These are phyloP conservation scores for Archilochus colubris DNA, from an alignment of 2,113 vertebrate genomes.

Conservation along the genomic window DNA sequence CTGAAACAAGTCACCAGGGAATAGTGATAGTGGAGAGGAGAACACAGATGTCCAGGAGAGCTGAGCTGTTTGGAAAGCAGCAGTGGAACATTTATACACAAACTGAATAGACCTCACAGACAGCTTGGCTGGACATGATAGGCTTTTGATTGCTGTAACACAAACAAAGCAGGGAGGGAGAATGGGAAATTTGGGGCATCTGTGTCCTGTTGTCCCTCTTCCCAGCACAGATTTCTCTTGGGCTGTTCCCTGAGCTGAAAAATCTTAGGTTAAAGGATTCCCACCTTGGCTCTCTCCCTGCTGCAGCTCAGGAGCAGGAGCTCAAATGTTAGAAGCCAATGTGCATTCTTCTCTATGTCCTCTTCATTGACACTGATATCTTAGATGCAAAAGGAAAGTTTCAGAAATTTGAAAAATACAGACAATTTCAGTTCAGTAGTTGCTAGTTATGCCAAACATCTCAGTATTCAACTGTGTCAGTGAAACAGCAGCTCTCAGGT, in stretches of 20 bases:
- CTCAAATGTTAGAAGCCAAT: fast-evolving
- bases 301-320: neutral
- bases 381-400: fast-evolving
- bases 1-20: neutral
- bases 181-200: neutral
- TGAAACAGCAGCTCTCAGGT: neutral
- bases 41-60: neutral
- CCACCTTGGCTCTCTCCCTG: neutral
- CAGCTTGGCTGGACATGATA: neutral
- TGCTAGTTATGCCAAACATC: neutral
- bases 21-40: neutral
- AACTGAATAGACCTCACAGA: neutral
- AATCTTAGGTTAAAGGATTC: neutral
- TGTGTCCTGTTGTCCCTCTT: neutral
- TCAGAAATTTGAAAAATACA: neutral
- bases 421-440: neutral
- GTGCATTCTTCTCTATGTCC: neutral
- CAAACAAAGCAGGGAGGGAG: neutral
- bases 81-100: neutral
- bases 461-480: neutral
- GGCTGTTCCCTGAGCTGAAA: neutral
- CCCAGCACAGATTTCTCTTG: neutral
- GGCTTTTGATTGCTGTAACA: neutral
- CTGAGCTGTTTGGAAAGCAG: neutral
- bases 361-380: neutral